phyloP scores from a whole-genome alignment of 2,797 vertebrate genomes.

The Falco concolor region DNA sequence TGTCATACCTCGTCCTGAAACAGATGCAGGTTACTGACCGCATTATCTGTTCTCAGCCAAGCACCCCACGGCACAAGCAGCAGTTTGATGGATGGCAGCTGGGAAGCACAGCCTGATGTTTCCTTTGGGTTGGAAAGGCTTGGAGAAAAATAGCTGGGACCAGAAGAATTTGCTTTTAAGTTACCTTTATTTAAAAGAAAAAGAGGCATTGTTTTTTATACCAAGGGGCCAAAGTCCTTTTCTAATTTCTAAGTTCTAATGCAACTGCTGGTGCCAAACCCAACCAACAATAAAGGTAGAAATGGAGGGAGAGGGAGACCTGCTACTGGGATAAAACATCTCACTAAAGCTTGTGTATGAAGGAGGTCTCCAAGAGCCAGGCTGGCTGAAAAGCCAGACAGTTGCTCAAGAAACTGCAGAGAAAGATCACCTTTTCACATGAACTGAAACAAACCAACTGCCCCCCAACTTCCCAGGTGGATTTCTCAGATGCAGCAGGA shows the following conservation, averaged over 20 bases:
- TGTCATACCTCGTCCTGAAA: background rate
- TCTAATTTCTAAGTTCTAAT: background rate
- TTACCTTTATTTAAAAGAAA: background rate
- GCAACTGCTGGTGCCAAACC: background rate
- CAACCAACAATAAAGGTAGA: background rate
- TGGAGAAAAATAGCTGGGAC: background rate
- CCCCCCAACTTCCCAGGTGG: background rate
- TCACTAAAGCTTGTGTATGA: background rate
- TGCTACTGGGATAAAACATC: background rate
- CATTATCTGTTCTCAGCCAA: background rate
- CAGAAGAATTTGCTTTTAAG: background rate
- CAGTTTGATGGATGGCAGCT: background rate
- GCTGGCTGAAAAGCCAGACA: background rate
- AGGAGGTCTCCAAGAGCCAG: background rate
- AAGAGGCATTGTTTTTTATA: background rate
- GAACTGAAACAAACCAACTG: background rate
- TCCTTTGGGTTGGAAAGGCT: background rate
- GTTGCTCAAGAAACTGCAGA: background rate
- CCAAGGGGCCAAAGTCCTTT: background rate
- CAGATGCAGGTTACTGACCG: background rate
- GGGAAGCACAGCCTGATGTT: background rate
- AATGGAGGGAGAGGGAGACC: background rate
- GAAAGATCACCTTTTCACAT: background rate
- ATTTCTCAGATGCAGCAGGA: background rate
- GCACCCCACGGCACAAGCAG: fast-evolving